Conservation (phyloP, 1,140 invertebrate species). For the Brachionus koreanus region DNA sequence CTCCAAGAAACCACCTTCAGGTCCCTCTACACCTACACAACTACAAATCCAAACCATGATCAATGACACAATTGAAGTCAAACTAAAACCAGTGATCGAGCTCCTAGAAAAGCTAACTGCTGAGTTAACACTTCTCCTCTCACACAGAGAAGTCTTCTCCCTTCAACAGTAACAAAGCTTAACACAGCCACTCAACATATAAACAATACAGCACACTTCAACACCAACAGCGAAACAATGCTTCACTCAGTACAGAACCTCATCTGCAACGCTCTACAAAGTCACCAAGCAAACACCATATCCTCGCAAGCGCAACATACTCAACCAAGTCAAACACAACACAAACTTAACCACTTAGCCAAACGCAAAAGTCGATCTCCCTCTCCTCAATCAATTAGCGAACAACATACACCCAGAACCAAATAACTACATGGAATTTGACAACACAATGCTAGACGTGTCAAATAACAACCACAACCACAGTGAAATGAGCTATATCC, state of each 20-base stretch:
- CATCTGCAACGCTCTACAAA: background rate
- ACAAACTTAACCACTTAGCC: background rate
- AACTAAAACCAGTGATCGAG: background rate
- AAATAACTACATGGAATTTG: background rate
- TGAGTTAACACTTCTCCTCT: background rate
- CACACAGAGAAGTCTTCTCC: background rate
- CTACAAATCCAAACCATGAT: background rate
- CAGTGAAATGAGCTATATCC: background rate
- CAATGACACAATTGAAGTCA: too few relatives aligned
- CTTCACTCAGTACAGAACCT: too few relatives aligned
- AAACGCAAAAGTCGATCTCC: background rate
- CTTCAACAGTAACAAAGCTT: background rate
- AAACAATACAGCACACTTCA: background rate
- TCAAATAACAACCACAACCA: background rate
- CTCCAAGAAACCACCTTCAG: background rate
- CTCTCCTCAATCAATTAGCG: too few relatives aligned
- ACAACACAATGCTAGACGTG: too few relatives aligned
- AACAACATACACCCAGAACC: too few relatives aligned
- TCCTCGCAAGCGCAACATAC: too few relatives aligned
- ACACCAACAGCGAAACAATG: background rate
- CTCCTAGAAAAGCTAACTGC: background rate
- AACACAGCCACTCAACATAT: background rate
- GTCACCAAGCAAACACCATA: too few relatives aligned
- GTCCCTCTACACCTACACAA: background rate
- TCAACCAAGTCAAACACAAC: too few relatives aligned